Evolutionary conservation across 2,888 invertebrate genomes (phyloP), one percentile per base, ranked within the genome.

Genomic region (Drosophila fungiperda): DNA sequence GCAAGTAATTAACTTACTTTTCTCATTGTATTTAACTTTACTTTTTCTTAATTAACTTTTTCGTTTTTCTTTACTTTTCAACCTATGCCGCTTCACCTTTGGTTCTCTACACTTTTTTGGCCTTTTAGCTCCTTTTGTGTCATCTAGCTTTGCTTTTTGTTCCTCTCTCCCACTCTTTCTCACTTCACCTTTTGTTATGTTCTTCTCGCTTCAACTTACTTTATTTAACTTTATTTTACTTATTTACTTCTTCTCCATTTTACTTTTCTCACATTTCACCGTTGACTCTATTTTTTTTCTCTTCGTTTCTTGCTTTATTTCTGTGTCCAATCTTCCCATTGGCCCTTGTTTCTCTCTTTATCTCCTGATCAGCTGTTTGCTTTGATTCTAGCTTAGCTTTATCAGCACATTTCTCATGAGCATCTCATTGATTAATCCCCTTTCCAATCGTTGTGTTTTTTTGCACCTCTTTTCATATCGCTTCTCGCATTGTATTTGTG

Each of bases 311-410:
- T 17, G 23, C n/a, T 40, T 33, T 33, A 1, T 38, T 17, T 23
- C 32, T 61, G 32, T 49, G 1, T 2, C 29, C 35, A 2, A 23
- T 17, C 17, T 33, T 6, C 20, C 12, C 45, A 45, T 45, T 26
- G 9, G 9, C 26, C 17, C 23, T 8, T 29, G 35, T n/a, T 4
- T 64, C 45, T 53, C 20, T n/a, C 23, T 63, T 63, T 23, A 54
- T 3, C 23, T 7, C 0, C 26, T 26, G 11, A 54, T n/a, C 11
- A 23, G 23, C 53, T 36, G 8, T 20, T 52, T 36, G 23, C 17
- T 17, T 23, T 36, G 17, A 4, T 23, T 45, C 20, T 20, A 20
- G 45, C 12, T 8, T 54, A 11, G 35, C 6, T 36, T 53, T 9
- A 6, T n/a, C 11, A 36, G 35, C 23, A n/a, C 45, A 2, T 45